These are phyloP conservation scores for Cantharis rustica DNA, from an alignment of 2,888 invertebrate species.

Conservation along the genomic window DNA sequence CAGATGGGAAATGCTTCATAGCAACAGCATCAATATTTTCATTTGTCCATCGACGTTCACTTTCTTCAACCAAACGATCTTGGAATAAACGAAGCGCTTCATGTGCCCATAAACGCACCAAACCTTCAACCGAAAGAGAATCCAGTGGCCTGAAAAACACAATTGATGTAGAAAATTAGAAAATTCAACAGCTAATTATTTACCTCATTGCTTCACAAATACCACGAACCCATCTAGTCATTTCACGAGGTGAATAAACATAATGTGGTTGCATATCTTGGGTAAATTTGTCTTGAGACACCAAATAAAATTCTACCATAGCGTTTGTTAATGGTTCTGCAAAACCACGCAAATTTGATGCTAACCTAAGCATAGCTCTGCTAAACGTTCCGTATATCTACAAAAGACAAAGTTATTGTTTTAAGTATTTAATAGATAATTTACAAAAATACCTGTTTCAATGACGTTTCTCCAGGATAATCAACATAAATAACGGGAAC, in stretches of 20 bases:
- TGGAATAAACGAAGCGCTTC: conserved; percentile 98
- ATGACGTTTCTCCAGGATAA: conserved; percentile 96
- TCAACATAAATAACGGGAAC: conserved; percentile 99
- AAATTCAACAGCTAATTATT: conserved; percentile 1
- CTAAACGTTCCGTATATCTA: conserved; percentile 98
- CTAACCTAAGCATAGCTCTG: conserved; percentile 94
- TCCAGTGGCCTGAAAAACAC: conserved; percentile 77
- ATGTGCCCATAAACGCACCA: conserved; percentile 99
- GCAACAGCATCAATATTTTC: conserved; percentile 94
- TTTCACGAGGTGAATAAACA: conserved; percentile 97
- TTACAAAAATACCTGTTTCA: conserved; percentile 72
- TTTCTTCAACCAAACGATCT: conserved; percentile 90
- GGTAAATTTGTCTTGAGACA: conserved; percentile 96
- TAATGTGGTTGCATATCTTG: conserved; percentile 99
- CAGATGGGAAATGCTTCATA: conserved; percentile 87
- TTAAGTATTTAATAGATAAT: background rate
- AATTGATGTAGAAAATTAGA: background rate
- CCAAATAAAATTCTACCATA: conserved; percentile 98
- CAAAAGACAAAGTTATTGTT: conserved; percentile 33
- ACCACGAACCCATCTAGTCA: conserved; percentile 99
- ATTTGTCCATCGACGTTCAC: conserved; percentile 97
- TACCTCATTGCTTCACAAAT: conserved; percentile 95
- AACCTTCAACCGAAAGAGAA: conserved; percentile 86
- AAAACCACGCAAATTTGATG: conserved; percentile 88
- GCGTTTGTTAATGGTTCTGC: conserved; percentile 97